Conservation (phyloP, 2,113 vertebrate genomes). For the Notothenia coriiceps region DNA sequence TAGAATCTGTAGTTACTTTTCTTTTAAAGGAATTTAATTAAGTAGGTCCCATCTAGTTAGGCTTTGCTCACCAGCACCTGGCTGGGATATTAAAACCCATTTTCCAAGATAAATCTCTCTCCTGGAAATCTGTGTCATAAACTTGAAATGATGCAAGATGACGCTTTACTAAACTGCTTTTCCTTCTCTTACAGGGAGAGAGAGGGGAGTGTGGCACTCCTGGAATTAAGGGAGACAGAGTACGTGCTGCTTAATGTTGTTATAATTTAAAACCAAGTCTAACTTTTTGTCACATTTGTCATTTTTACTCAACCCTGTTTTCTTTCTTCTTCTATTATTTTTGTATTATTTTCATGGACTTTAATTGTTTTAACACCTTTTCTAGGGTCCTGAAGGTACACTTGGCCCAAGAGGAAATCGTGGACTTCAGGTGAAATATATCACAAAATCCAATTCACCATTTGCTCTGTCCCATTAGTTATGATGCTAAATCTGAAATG, state of each 20-base stretch:
- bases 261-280: not conserved
- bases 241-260: slow-evolving; percentile 62
- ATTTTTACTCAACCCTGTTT: too few species aligned
- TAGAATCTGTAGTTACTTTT: slow-evolving; percentile 5
- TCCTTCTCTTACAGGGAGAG: slow-evolving; percentile 84
- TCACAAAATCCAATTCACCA: not conserved
- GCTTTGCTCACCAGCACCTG: not conserved
- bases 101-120: not conserved
- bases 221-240: slow-evolving; percentile 91
- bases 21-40: slow-evolving; percentile 1
- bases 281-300: not conserved
- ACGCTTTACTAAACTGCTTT: not conserved
- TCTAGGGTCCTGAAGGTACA: slow-evolving; percentile 89
- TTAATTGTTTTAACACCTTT: not conserved
- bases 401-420: slow-evolving; percentile 86
- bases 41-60: not conserved
- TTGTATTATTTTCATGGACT: too few species aligned
- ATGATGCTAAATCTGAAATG: not conserved
- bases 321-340: too few species aligned
- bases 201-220: slow-evolving; percentile 93
- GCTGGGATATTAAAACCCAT: slow-evolving; percentile 8
- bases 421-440: slow-evolving; percentile 87
- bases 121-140: not conserved
- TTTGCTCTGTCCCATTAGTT: not conserved
- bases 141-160: slow-evolving; percentile 7